Evolutionary conservation across 2,797 vertebrate species (phyloP).

Genomic region (Streptopelia turtur): DNA sequence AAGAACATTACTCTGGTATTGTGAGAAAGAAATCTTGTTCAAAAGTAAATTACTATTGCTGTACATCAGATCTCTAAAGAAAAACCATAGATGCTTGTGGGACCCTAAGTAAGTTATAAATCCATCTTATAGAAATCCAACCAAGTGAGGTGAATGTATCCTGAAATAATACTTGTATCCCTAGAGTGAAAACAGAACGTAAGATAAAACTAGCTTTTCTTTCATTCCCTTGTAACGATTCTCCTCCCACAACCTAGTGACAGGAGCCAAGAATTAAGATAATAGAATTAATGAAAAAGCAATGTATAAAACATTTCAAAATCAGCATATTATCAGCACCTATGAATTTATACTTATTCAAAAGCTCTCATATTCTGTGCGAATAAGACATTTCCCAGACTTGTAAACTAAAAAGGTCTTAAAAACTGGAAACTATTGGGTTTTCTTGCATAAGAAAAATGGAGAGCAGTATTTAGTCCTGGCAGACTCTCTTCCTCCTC

Average conservation of each 20-base stretch:
- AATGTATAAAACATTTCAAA: background rate
- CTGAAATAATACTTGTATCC: background rate
- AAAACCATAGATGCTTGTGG: background rate
- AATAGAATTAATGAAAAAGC: slow-evolving; percentile 21
- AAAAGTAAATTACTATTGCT: background rate
- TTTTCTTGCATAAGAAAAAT: background rate
- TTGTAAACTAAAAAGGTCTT: background rate
- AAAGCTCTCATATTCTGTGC: background rate
- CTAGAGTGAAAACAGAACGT: background rate
- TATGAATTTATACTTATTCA: background rate
- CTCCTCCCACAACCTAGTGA: background rate
- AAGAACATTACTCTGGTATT: background rate
- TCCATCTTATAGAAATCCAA: background rate
- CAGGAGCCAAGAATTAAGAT: background rate
- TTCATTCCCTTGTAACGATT: background rate
- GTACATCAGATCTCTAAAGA: background rate
- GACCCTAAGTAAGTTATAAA: background rate
- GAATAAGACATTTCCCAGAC: background rate
- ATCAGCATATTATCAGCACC: background rate
- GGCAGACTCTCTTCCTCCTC: background rate
- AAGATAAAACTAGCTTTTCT: background rate
- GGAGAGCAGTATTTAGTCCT: background rate
- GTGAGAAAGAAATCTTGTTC: background rate
- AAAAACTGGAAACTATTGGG: background rate
- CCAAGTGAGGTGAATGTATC: background rate